These are phyloP conservation scores for Scaptomyza reducta DNA, from an alignment of 2,888 invertebrate genomes.

Conservation along the genomic window DNA sequence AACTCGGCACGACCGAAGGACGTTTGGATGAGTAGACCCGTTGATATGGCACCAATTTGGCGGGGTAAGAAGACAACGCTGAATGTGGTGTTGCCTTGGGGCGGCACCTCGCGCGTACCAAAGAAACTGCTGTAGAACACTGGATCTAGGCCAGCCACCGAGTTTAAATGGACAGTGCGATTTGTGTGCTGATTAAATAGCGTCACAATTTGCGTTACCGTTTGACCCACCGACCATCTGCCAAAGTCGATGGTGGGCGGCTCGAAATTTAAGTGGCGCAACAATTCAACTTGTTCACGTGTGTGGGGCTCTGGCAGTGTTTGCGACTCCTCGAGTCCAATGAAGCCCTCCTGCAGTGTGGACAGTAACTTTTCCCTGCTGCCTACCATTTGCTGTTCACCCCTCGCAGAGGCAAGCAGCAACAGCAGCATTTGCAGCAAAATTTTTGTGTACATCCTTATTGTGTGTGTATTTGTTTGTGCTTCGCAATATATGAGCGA, in stretches of 20 bases:
- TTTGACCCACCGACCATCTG: constrained; percentile 91
- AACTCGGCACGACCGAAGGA: constrained; percentile 96
- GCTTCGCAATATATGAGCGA: constrained; percentile 36
- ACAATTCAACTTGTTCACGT: constrained; percentile 70
- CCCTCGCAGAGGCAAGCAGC: constrained; percentile 29
- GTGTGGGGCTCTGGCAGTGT: constrained; percentile 58
- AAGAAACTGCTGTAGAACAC: constrained; percentile 99
- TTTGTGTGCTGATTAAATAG: constrained; percentile 94
- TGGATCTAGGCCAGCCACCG: constrained; percentile 96
- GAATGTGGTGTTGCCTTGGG: constrained; percentile 96
- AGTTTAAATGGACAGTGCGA: constrained; percentile 94
- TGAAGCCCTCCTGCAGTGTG: constrained; percentile 44
- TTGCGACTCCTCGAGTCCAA: constrained; percentile 57
- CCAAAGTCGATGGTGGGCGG: constrained; percentile 86
- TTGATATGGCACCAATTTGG: constrained; percentile 93
- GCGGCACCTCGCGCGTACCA: constrained; percentile 96
- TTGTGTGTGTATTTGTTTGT: constrained; percentile 28
- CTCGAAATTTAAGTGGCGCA: constrained; percentile 83
- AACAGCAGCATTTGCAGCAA: constrained; percentile 33
- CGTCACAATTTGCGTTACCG: constrained; percentile 93
- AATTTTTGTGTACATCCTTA: constrained; percentile 55
- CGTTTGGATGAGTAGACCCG: constrained; percentile 96
- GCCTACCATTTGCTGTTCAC: constrained; percentile 40
- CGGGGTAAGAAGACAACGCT: constrained; percentile 98
- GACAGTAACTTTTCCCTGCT: constrained; percentile 52